These are phyloP conservation scores for Eumerus sabulonum DNA, from an alignment of 2,888 invertebrate genomes.

Conservation along the genomic window DNA sequence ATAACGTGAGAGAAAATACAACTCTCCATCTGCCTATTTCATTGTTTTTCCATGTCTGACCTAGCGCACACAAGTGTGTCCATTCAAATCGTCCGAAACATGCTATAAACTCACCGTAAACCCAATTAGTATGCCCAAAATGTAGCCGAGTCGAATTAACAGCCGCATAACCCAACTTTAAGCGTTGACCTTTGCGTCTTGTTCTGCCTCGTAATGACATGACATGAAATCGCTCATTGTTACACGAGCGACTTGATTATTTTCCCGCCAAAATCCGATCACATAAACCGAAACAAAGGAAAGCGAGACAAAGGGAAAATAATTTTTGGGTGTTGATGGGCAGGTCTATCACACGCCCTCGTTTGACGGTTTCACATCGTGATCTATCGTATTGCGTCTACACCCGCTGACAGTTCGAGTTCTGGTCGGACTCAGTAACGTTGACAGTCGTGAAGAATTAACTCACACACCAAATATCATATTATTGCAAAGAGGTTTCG, in stretches of 20 bases:
- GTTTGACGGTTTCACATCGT: slow-evolving; percentile 28
- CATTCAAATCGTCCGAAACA: slow-evolving; percentile 16
- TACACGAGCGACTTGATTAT: slow-evolving; percentile 34
- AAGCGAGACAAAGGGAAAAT: slow-evolving; percentile 5
- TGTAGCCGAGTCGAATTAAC: slow-evolving; percentile 4
- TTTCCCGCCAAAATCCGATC: slow-evolving; percentile 34
- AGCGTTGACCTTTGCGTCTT: slow-evolving; percentile 52
- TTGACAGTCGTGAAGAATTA: too few species aligned
- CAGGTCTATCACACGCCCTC: slow-evolving; percentile 21
- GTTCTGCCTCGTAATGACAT: slow-evolving; percentile 30
- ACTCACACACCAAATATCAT: too few species aligned
- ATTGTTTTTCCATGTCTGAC: slow-evolving; percentile 24
- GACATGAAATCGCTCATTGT: slow-evolving; percentile 41
- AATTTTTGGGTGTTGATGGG: neutral
- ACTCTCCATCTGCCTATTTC: slow-evolving; percentile 1
- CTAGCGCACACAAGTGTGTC: slow-evolving; percentile 11
- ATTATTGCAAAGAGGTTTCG: too few species aligned
- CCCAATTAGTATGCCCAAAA: slow-evolving; percentile 13
- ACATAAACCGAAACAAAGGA: slow-evolving; percentile 26
- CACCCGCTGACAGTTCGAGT: too few species aligned
- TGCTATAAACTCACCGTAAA: slow-evolving; percentile 11
- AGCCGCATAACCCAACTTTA: slow-evolving; percentile 23
- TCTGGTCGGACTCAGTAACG: too few species aligned
- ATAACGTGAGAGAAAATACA: slow-evolving; percentile 8
- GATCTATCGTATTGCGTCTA: slow-evolving; percentile 27